phyloP scores from a whole-genome alignment of 2,888 invertebrate genomes.

The Taphrorychus bicolor region DNA sequence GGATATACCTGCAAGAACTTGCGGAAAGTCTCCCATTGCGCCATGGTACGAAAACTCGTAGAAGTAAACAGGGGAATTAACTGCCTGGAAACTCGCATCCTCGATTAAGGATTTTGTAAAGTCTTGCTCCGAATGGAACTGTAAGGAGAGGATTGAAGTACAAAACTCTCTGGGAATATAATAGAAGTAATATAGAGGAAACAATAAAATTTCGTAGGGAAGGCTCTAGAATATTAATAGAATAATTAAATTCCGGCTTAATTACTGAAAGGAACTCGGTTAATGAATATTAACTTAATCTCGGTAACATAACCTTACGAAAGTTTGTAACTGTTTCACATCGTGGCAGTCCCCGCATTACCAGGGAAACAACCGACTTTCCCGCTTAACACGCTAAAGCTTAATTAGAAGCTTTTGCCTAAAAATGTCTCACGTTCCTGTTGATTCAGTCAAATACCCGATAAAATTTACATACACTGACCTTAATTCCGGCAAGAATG shows the following conservation, averaged over 20 bases:
- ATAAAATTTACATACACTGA: slow-evolving; percentile 8
- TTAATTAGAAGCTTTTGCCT: not conserved
- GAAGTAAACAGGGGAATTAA: slow-evolving; percentile 13
- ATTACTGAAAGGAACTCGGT: not conserved
- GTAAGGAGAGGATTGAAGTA: too few species aligned
- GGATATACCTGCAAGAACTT: not conserved
- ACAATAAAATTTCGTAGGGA: too few species aligned
- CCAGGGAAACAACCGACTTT: not conserved
- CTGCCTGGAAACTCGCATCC: slow-evolving; percentile 12
- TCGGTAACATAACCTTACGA: not conserved
- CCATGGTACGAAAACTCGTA: slow-evolving; percentile 23
- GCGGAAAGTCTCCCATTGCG: slow-evolving; percentile 15
- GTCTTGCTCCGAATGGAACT: slow-evolving; percentile 22
- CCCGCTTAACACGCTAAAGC: not conserved
- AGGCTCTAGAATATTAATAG: too few species aligned
- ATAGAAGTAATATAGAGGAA: too few species aligned
- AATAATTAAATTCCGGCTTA: too few species aligned
- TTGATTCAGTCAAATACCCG: not conserved
- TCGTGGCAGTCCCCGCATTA: not conserved
- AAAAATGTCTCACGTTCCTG: not conserved
- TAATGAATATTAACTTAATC: not conserved
- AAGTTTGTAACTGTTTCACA: not conserved
- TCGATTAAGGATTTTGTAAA: slow-evolving; percentile 15
- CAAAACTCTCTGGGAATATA: too few species aligned
- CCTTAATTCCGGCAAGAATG: slow-evolving; percentile 17